Evolutionary conservation across 2,113 vertebrate species (phyloP).

Genomic region (Onychorhynchus coronatus): DNA sequence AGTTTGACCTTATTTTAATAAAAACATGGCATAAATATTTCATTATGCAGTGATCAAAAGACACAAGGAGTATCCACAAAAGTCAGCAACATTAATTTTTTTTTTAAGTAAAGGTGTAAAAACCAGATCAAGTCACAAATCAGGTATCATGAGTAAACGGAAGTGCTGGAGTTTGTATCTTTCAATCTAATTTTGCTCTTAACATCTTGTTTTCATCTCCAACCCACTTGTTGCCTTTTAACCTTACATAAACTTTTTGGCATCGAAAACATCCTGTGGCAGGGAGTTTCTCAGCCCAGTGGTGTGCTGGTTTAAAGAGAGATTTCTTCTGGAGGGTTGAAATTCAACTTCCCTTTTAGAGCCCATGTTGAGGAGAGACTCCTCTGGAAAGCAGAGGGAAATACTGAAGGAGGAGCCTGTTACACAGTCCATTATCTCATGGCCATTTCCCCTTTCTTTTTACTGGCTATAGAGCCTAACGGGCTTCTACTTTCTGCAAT

Average conservation of each 20-base stretch:
- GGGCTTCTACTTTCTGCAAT: not conserved
- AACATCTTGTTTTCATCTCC: not conserved
- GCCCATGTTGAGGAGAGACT: fast-evolving
- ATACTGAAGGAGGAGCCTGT: not conserved
- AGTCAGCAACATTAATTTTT: not conserved
- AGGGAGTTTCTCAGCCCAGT: not conserved
- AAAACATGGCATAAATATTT: not conserved
- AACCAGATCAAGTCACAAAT: not conserved
- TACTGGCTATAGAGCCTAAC: not conserved
- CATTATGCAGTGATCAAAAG: not conserved
- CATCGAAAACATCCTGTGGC: not conserved
- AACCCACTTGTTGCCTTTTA: not conserved
- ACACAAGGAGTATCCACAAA: not conserved
- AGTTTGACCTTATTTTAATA: not conserved
- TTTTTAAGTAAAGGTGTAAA: fast-evolving
- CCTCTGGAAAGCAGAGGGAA: not conserved
- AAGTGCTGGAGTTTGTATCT: not conserved
- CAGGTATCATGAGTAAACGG: not conserved
- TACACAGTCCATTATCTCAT: not conserved
- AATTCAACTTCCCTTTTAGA: not conserved
- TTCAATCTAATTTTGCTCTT: not conserved
- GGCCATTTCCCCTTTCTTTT: not conserved
- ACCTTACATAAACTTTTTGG: fast-evolving
- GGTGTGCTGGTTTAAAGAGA: fast-evolving
- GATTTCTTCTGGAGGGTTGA: not conserved